Percentiles rank a stretch among this genome's conserved stretches.
phyloP scores from a whole-genome alignment of 2,113 vertebrate genomes.

The Oncorhynchus clarkii region DNA sequence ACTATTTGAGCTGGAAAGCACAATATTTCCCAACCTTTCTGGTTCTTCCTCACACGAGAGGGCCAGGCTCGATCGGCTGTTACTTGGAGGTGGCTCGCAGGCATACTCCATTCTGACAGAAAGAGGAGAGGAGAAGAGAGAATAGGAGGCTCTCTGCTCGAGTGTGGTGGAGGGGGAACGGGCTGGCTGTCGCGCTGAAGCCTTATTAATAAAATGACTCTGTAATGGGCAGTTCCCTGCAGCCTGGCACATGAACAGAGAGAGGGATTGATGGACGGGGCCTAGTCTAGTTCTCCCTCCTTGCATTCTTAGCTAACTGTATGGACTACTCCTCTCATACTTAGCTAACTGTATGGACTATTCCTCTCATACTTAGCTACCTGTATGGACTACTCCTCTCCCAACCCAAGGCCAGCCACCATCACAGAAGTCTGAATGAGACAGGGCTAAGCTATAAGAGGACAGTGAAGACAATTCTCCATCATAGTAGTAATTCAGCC shows the following conservation, averaged over 20 bases:
- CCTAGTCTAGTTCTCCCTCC: slow-evolving; percentile 50
- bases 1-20: slow-evolving; percentile 72
- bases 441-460: neutral
- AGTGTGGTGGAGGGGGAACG: slow-evolving; percentile 66
- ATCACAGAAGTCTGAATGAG: slow-evolving; percentile 31
- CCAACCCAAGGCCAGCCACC: slow-evolving; percentile 42
- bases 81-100: slow-evolving; percentile 68
- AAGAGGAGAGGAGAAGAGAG: neutral
- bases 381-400: slow-evolving; percentile 28
- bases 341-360: neutral
- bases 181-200: slow-evolving; percentile 25
- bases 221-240: slow-evolving; percentile 68
- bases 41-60: slow-evolving; percentile 55
- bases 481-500: slow-evolving; percentile 46
- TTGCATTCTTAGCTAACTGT: slow-evolving; percentile 25
- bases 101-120: slow-evolving; percentile 71
- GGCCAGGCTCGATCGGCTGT: slow-evolving; percentile 51
- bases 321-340: slow-evolving; percentile 41
- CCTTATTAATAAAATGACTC: slow-evolving; percentile 74
- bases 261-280: slow-evolving; percentile 67
- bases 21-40: slow-evolving; percentile 65
- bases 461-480: slow-evolving; percentile 4
- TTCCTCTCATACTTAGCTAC: no score
- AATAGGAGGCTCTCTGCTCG: slow-evolving; percentile 59
- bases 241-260: slow-evolving; percentile 66